Evolutionary conservation across 2,797 vertebrate genomes (phyloP).

Genomic region (Anabacerthia variegaticeps): DNA sequence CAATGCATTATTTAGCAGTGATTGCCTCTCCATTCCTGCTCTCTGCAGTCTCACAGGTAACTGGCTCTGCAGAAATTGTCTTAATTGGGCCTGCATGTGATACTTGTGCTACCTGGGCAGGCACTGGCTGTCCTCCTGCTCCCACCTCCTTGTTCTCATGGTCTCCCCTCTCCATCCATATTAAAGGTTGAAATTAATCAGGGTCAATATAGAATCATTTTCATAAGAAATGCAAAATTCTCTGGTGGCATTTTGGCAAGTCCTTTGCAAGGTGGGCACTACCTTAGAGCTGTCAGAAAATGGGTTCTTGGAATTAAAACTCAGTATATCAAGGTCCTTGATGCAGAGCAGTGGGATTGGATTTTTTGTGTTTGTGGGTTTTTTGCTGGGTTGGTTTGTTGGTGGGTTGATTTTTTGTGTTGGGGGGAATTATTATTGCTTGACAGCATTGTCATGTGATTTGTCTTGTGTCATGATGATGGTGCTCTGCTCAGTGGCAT

Average conservation of each 20-base stretch:
- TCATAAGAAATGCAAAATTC: neutral
- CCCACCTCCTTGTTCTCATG: neutral
- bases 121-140: neutral
- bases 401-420: neutral
- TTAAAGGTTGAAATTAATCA: neutral
- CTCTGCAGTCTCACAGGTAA: neutral
- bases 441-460: neutral
- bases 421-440: neutral
- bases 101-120: neutral
- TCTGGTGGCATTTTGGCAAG: neutral
- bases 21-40: neutral
- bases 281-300: neutral
- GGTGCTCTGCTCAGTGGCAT: neutral
- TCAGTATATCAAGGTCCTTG: neutral
- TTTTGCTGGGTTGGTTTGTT: neutral
- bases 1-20: neutral
- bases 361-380: neutral
- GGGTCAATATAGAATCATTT: neutral
- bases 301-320: neutral
- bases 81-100: neutral
- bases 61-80: neutral
- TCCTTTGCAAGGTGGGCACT: neutral
- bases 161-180: neutral
- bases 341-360: neutral
- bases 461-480: neutral